These are phyloP conservation scores for Teleiodes luculella DNA, from an alignment of 2,888 invertebrate genomes.

Conservation along the genomic window DNA sequence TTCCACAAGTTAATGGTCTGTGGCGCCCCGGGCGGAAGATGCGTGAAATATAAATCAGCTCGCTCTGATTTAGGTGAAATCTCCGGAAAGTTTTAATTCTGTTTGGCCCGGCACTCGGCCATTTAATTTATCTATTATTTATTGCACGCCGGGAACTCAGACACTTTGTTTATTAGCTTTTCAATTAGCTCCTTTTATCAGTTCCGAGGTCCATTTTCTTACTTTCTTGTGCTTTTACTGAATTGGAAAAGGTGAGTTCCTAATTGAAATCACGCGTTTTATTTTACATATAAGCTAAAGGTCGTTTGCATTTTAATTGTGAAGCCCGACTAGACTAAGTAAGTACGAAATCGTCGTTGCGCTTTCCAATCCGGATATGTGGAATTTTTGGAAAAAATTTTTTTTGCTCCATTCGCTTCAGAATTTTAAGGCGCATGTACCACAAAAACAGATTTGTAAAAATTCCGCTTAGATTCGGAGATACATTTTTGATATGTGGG, in stretches of 20 bases:
- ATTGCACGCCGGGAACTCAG: conserved; percentile 52
- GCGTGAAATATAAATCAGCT: conserved; percentile 71
- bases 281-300: too few species aligned
- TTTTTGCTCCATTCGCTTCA: neutral
- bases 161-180: conserved; percentile 60
- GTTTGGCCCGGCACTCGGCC: conserved; percentile 51
- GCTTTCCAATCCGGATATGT: too few species aligned
- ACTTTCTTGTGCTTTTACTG: conserved; percentile 6
- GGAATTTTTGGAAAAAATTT: too few species aligned
- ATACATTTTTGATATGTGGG: too few species aligned
- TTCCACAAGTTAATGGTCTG: neutral
- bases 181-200: conserved; percentile 45
- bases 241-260: too few species aligned
- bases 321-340: too few species aligned
- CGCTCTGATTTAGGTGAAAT: conserved; percentile 64
- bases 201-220: conserved; percentile 11
- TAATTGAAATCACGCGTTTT: too few species aligned
- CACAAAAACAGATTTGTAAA: neutral
- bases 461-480: neutral
- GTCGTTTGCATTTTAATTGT: too few species aligned
- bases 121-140: conserved; percentile 71
- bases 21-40: conserved; percentile 41
- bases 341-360: too few species aligned
- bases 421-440: too few species aligned
- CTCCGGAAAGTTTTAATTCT: conserved; percentile 69